Base-by-base conservation (phyloP, 23 tunicate species). In the Ciona savignyi region DNA sequence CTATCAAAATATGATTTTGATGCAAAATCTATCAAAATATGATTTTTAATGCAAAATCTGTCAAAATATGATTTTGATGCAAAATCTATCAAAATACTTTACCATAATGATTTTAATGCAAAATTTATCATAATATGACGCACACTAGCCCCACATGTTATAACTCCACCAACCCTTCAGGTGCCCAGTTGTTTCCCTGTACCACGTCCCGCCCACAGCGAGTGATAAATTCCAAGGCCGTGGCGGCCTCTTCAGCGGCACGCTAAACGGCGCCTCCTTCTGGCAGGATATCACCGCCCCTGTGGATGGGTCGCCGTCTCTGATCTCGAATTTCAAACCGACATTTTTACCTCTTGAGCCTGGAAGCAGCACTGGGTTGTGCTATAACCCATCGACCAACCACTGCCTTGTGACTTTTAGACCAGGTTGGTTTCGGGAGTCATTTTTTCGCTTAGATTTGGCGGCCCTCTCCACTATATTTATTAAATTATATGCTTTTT, bases 101-200 rank as follows among this genome's bases (percentile, higher is more conserved):
- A n/a, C n/a, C n/a, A n/a, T n/a, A n/a, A n/a, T n/a, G n/a, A n/a
- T n/a, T n/a, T n/a, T n/a, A n/a, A n/a, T n/a, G n/a, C n/a, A n/a
- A n/a, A n/a, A n/a, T n/a, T n/a, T n/a, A n/a, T n/a, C n/a, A n/a
- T n/a, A n/a, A n/a, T n/a, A n/a, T n/a, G n/a, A n/a, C n/a, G n/a
- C n/a, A n/a, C n/a, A n/a, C n/a, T n/a, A n/a, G n/a, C n/a, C n/a
- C n/a, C n/a, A n/a, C n/a, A 42, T 42, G 15, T 42, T 42, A 42
- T 6, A 15, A 42, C 56, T 42, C 15, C 11, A 42, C 56, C 9
- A 42, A 6, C 56, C 56, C 9, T 63, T 15, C 56, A 89, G 96
- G 62, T 89, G 96, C 64, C 96, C 96, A 3, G 80, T 89, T 27
- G 89, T 89, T 0, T 83, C 96, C 23, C 51, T 89, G 22, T 83